A percentile compares a stretch with the other conserved stretches of the same genome.
Evolutionary conservation across 2,797 vertebrate genomes (phyloP).

Genomic region (Delichon dasypus): DNA sequence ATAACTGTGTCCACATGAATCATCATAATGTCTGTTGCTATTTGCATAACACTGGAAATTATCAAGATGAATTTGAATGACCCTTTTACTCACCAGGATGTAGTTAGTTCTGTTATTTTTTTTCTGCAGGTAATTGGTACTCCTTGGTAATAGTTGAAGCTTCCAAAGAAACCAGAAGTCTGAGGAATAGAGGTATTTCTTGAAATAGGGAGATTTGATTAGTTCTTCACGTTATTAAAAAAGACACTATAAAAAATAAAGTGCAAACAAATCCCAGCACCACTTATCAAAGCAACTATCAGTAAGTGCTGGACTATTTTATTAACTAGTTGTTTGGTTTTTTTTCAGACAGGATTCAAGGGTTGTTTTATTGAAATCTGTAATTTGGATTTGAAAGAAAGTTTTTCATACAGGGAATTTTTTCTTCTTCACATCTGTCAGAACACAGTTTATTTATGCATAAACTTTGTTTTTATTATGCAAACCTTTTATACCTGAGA

Average conservation of each 20-base stretch:
- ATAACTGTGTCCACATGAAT: conserved; percentile 30
- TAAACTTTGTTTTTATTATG: background rate
- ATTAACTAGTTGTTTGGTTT: background rate
- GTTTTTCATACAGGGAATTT: background rate
- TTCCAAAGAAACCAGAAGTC: conserved; percentile 16
- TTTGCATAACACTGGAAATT: conserved; percentile 48
- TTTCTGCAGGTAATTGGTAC: conserved; percentile 1
- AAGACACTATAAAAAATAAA: background rate
- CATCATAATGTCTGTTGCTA: conserved; percentile 20
- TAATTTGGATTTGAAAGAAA: background rate
- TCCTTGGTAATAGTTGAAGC: conserved; percentile 18
- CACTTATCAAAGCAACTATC: background rate
- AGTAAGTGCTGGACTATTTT: background rate
- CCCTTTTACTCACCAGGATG: conserved; percentile 16
- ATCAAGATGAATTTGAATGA: conserved; percentile 39
- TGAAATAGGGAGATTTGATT: background rate
- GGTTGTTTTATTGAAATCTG: background rate
- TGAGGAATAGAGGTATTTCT: background rate
- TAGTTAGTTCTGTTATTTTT: background rate
- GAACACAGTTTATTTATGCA: background rate
- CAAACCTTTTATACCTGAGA: background rate
- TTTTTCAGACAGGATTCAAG: background rate
- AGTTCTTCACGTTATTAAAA: background rate
- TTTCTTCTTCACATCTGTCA: background rate
- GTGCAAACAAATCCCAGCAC: background rate